Percentiles rank a stretch among this genome's conserved stretches.
phyloP scores from a whole-genome alignment of 2,888 invertebrate genomes.

The Pemphredon lugubris region DNA sequence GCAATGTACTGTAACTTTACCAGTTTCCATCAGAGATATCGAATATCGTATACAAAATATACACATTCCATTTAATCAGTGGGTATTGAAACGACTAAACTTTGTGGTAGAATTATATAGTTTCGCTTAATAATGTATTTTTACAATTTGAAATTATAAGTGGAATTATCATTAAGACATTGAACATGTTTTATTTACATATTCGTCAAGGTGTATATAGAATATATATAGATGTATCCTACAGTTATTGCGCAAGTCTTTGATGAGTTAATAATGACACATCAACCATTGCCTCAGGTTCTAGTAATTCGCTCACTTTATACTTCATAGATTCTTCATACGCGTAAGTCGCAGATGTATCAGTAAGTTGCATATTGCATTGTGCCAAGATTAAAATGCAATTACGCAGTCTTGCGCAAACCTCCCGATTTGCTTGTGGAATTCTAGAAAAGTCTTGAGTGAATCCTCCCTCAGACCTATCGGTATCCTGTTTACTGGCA shows the following conservation, averaged over 20 bases:
- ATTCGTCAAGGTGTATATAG: no score
- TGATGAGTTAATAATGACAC: constrained; percentile 91
- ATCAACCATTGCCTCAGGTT: constrained; percentile 93
- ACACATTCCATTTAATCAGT: no score
- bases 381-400: constrained; percentile 93
- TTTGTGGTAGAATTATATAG: not conserved
- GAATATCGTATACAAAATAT: not conserved
- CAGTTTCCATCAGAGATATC: constrained; percentile 1
- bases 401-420: constrained; percentile 94
- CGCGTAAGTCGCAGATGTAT: constrained; percentile 95
- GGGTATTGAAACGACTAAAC: no score
- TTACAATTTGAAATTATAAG: no score
- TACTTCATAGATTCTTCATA: constrained; percentile 95
- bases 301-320: constrained; percentile 88
- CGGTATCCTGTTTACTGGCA: constrained; percentile 85
- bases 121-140: no score
- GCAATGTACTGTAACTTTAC: constrained; percentile 11
- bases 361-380: constrained; percentile 94
- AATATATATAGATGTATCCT: no score
- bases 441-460: constrained; percentile 88
- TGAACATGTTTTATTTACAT: no score
- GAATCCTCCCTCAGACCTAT: constrained; percentile 88
- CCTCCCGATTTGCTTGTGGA: constrained; percentile 88
- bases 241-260: constrained; percentile 81
- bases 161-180: no score